Evolutionary conservation across 1,140 invertebrate genomes (phyloP), one percentile per base, ranked within the genome.

Genomic region (Papilio machaon): DNA sequence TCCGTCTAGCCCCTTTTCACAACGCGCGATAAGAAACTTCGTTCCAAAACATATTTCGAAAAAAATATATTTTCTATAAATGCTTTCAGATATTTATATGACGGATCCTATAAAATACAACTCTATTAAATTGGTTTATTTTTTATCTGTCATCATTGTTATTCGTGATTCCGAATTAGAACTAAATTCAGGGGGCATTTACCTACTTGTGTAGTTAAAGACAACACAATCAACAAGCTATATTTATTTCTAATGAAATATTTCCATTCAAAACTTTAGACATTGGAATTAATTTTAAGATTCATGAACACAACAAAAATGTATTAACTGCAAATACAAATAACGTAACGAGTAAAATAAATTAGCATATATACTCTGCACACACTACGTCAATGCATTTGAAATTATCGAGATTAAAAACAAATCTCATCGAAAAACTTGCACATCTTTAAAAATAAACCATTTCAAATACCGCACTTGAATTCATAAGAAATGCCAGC

Each of bases 401-500:
- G 19, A 60, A 67, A 35, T 67, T 9, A 35, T 35, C 13, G 64
- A 35, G 30, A 70, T 35, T 38, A 70, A 70, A 70, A 70, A 70
- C 13, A 70, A 35, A 70, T 35, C 64, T 17, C 11, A 35, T 70
- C 30, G 64, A 70, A 70, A 35, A 70, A 17, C 15, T 15, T 35
- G 30, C 23, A 35, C 30, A 70, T 35, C 11, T 70, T 35, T 70
- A 70, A 70, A 70, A 70, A 70, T 67, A 67, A 67, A 67, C 23
- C 23, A 67, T 67, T 67, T 67, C 30, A 15, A 67, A 67, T 70
- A 70, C 30, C 30, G 23, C 64, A 38, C 64, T 70, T 70, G 64
- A 70, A 70, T 35, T 70, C 11, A 13, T 35, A 70, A 35, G 9
- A 64, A 15, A 64, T 64, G 60, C 19, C 13, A 35, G 6, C 64